Base-by-base conservation (phyloP, 2,888 invertebrate genomes). In the Luffia ferchaultella region DNA sequence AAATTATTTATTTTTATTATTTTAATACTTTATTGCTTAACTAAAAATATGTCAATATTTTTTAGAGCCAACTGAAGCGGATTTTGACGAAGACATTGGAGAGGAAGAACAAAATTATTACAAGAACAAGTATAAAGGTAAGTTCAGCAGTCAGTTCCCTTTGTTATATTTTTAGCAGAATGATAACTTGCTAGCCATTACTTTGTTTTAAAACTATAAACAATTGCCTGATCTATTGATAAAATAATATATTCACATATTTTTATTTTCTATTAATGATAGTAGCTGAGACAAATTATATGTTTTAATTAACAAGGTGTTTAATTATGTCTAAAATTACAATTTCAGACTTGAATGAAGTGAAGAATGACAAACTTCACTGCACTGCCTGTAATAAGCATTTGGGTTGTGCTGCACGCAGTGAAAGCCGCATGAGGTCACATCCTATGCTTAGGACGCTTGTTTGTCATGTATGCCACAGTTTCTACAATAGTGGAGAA, bases 401-500 rank as follows among this genome's bases (percentile, higher is more conserved):
- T 63, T 83, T 93, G 60, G 93, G 93, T 30, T 89, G 90, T 52
- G 88, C 91, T 0, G 86, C 90, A 1, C 74, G 83, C 1, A 86
- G 88, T 54, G 88, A 89, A 53, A 65, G 67, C 53, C 88, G 88
- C 52, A 88, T 93, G 75, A 88, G 87, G 51, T 86, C 89, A 62
- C 93, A 93, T 75, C 93, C 93, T 0, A 76, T 92, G 65, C 66
- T 93, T 1, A 87, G 89, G 40, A 92, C 92, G 0, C 73, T 93
- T 7, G 86, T 93, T 41, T 93, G 93, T 62, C 86, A 87, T 47
- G 85, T 86, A 46, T 93, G 93, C 67, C 89, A 89, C 58, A 88
- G 90, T 42, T 93, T 93, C 66, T 93, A 93, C 64, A 90, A 90
- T 49, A 92, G 92, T 67, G 93, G 93, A 2, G 91, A 90, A 60